Conservation (phyloP, 2,888 invertebrate species). For the Catonia carolina region DNA sequence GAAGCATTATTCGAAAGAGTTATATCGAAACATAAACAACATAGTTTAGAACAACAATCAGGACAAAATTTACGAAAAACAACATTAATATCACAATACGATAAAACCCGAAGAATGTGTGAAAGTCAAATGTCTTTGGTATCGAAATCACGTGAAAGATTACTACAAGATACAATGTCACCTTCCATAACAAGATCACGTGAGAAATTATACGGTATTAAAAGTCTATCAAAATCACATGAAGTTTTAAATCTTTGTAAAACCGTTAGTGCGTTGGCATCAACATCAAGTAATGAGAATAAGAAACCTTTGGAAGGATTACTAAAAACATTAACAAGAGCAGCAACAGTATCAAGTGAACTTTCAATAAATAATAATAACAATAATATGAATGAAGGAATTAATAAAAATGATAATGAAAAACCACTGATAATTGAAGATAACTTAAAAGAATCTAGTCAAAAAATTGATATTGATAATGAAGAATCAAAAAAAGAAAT, state of each 20-base stretch:
- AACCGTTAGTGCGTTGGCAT: slow-evolving; percentile 30
- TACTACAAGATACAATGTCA: slow-evolving; percentile 37
- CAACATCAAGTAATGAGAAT: neutral
- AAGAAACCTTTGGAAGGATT: slow-evolving; percentile 14
- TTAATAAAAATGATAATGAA: slow-evolving; percentile 20
- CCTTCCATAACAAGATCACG: slow-evolving; percentile 42
- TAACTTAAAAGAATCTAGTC: slow-evolving; percentile 1
- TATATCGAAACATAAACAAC: slow-evolving; percentile 38
- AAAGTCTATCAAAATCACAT: slow-evolving; percentile 46
- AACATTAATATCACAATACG: slow-evolving; percentile 37
- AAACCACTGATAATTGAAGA: neutral
- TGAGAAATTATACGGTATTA: slow-evolving; percentile 46
- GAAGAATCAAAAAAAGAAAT: too few relatives aligned
- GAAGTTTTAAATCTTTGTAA: slow-evolving; percentile 46
- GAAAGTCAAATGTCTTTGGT: slow-evolving; percentile 47
- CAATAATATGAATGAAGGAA: too few relatives aligned
- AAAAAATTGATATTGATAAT: neutral
- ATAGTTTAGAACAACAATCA: slow-evolving; percentile 31
- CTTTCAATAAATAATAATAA: too few relatives aligned
- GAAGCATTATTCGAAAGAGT: slow-evolving; percentile 47
- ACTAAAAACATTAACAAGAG: slow-evolving; percentile 27
- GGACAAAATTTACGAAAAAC: slow-evolving; percentile 28
- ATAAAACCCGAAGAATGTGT: slow-evolving; percentile 40
- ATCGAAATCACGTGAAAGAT: slow-evolving; percentile 43
- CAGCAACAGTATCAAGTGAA: slow-evolving; percentile 21